A percentile compares a stretch with the other conserved stretches of the same genome.
These are phyloP conservation scores for Orycteropus afer DNA, from an alignment of 2,113 vertebrate species.

Conservation along the genomic window DNA sequence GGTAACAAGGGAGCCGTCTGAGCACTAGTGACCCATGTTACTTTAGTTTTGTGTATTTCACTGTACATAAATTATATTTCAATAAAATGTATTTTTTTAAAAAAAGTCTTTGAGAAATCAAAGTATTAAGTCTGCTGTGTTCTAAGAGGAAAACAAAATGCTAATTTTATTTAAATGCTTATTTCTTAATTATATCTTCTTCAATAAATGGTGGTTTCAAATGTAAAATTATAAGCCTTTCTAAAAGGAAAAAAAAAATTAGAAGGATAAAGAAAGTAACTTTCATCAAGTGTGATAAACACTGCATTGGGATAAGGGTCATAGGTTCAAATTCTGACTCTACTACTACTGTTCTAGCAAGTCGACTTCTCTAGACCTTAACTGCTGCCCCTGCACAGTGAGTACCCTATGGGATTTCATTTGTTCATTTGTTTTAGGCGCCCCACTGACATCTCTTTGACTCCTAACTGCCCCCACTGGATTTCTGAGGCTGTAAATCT, in stretches of 20 bases:
- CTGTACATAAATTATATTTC: no score
- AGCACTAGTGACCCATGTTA: no score
- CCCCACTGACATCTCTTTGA: no score
- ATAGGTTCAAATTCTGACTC: background rate
- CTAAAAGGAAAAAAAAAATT: constrained; percentile 11
- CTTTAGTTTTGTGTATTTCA: no score
- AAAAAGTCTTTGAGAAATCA: no score
- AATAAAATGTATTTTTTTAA: no score
- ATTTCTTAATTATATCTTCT: constrained; percentile 6
- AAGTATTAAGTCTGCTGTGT: background rate
- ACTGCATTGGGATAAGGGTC: background rate
- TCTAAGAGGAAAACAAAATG: background rate
- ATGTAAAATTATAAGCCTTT: background rate
- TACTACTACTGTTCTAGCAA: background rate
- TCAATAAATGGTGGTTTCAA: constrained; percentile 3
- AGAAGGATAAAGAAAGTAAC: background rate
- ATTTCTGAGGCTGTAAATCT: no score
- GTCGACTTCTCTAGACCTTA: background rate
- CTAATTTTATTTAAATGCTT: background rate
- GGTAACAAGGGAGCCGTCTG: no score
- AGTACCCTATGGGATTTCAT: background rate
- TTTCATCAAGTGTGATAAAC: background rate
- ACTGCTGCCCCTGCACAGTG: background rate
- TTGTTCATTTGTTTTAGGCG: background rate
- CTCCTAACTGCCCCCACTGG: no score